These are phyloP conservation scores for Calosoma granatense DNA, from an alignment of 1,140 invertebrate genomes.

Conservation along the genomic window DNA sequence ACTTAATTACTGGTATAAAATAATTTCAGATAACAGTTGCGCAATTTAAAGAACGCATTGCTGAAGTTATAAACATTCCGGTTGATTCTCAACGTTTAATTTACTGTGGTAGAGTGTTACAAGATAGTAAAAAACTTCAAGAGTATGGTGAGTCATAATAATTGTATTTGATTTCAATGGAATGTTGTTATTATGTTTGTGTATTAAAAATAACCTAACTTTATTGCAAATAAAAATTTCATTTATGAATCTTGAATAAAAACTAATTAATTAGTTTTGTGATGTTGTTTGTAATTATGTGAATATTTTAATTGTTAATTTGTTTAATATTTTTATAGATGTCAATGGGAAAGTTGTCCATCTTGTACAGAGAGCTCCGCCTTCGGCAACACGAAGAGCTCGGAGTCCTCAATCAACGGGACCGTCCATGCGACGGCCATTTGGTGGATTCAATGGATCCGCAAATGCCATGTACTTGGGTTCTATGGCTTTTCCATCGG, in stretches of 20 bases:
- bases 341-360: constrained; percentile 88
- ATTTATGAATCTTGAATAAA: too few species aligned
- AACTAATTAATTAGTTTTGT: too few species aligned
- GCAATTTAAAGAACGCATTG: constrained; percentile 79
- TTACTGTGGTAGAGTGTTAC: constrained; percentile 83
- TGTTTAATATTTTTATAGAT: constrained; percentile 45
- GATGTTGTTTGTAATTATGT: background rate
- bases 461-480: constrained; percentile 51
- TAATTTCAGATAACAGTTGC: constrained; percentile 72
- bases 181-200: background rate
- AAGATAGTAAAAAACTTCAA: constrained; percentile 78
- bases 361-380: constrained; percentile 79
- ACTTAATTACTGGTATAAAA: background rate
- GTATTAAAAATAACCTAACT: background rate
- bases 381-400: constrained; percentile 31
- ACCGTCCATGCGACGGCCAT: constrained; percentile 30
- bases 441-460: constrained; percentile 29
- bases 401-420: constrained; percentile 28
- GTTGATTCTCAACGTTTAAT: constrained; percentile 80
- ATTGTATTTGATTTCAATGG: background rate
- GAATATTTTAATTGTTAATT: background rate
- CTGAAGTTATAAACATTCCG: constrained; percentile 61
- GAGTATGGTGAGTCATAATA: constrained; percentile 64
- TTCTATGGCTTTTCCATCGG: constrained; percentile 50
- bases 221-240: too few species aligned